These are phyloP conservation scores for Drosophila trapezifrons DNA, from an alignment of 1,140 invertebrate genomes.

Conservation along the genomic window DNA sequence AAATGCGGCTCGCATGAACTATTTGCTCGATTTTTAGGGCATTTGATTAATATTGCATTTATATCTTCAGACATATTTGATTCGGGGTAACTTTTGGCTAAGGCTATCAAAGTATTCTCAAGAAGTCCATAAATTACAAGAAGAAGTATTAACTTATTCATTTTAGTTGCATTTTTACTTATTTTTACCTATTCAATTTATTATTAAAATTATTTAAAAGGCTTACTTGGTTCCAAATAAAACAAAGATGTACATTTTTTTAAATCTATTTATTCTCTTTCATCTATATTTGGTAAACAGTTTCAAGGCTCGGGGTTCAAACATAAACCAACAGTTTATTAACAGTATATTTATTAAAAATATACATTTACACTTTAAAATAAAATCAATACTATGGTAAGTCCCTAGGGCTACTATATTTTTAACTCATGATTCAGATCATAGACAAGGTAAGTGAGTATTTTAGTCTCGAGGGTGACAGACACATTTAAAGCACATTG, in stretches of 20 bases:
- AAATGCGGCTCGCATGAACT: conserved; percentile 52
- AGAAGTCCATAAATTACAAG: conserved; percentile 3
- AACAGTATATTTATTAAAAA: conserved; percentile 50
- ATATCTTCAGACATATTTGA: conserved; percentile 8
- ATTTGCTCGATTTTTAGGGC: conserved; percentile 11
- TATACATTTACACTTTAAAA: conserved; percentile 36
- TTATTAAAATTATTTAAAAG: conserved; percentile 13
- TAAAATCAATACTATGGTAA: conserved; percentile 38
- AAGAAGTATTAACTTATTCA: conserved; percentile 7
- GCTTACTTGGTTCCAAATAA: conserved; percentile 4
- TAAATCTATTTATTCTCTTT: conserved; percentile 9
- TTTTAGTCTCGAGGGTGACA: conserved; percentile 24
- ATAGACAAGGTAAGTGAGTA: conserved; percentile 30
- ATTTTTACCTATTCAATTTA: background rate
- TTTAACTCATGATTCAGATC: conserved; percentile 18
- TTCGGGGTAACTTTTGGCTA: conserved; percentile 8
- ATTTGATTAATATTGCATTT: conserved; percentile 54
- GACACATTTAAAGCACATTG: conserved; percentile 77
- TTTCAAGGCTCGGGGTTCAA: conserved; percentile 13
- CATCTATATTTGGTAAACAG: conserved; percentile 11
- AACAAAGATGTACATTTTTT: background rate
- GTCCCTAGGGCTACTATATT: conserved; percentile 35
- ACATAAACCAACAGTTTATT: conserved; percentile 36
- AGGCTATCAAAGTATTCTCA: background rate
- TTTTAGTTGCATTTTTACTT: conserved; percentile 6